Evolutionary conservation across 2,113 vertebrate species (phyloP), one percentile per base, ranked within the genome.

Genomic region (Rhinoderma darwinii): DNA sequence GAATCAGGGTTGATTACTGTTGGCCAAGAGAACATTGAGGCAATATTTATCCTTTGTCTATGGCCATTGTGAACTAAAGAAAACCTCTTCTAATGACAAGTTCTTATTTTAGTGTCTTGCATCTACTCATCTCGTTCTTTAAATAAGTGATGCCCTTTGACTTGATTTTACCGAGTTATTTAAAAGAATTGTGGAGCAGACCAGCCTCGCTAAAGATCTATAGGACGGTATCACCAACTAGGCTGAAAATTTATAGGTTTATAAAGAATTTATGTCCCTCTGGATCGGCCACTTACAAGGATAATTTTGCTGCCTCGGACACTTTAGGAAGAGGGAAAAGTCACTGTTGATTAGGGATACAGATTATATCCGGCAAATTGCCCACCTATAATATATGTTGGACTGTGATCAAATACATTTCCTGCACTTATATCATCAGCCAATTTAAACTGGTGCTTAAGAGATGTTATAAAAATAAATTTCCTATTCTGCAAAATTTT

Each of bases 201-300:
- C 9, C 15, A 6, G 6, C 27, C 27, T 32, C 32, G 9, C 44
- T 32, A 25, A 39, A 30, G 74, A 76, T 17, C 10, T 32, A 32
- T 51, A 35, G 44, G 2, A 32, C 27, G 32, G 15, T 50, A 20
- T 51, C 22, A 27, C 75, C 51, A 51, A 50, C 47, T 77, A 77
- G 51, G 75, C 44, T 51, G 32, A 77, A 77, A 18, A 51, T 51
- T 77, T 51, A 77, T 77, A 44, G 39, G 22, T 27, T 77, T 20
- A 18, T 32, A 18, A 25, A 50, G 44, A 76, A 76, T 51, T 77
- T 20, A 51, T 77, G 47, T 51, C 20, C 44, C 47, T 51, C 43
- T 22, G n/a, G 44, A 51, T 77, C 14, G 18, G 5, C 44, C 75
- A 77, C 27, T 77, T 77, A 77, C 51, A 20, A 32, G 17, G 17